These are phyloP conservation scores for Micrastur ruficollis DNA, from an alignment of 2,797 vertebrate genomes.

Conservation along the genomic window DNA sequence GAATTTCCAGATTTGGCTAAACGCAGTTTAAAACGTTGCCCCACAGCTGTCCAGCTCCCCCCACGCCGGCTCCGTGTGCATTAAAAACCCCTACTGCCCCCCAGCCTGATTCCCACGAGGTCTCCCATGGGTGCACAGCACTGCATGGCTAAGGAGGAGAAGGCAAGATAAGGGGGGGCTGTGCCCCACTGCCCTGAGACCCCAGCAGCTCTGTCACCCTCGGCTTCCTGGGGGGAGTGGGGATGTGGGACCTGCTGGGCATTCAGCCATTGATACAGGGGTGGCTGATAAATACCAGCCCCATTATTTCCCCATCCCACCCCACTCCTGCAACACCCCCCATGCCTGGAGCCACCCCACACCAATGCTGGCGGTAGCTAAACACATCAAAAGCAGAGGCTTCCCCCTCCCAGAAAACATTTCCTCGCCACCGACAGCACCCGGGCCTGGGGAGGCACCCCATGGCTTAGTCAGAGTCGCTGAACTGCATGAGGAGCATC, in stretches of 20 bases:
- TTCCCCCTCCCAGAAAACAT: neutral
- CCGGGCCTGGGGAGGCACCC: neutral
- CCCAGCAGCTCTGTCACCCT: neutral
- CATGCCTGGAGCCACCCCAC: neutral
- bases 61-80: no score
- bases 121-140: neutral
- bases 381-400: neutral
- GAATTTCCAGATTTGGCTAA: neutral
- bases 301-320: neutral
- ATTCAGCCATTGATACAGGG: fast-evolving
- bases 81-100: neutral
- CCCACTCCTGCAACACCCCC: neutral
- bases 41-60: neutral
- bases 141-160: fast-evolving
- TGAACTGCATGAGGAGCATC: neutral
- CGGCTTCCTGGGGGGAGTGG: neutral
- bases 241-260: neutral
- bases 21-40: neutral
- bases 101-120: neutral
- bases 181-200: neutral
- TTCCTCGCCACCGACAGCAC: neutral
- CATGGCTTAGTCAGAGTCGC: neutral
- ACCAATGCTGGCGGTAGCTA: neutral
- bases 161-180: neutral
- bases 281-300: neutral